phyloP scores from a whole-genome alignment of 2,113 vertebrate genomes.

The Desmodus rotundus region DNA sequence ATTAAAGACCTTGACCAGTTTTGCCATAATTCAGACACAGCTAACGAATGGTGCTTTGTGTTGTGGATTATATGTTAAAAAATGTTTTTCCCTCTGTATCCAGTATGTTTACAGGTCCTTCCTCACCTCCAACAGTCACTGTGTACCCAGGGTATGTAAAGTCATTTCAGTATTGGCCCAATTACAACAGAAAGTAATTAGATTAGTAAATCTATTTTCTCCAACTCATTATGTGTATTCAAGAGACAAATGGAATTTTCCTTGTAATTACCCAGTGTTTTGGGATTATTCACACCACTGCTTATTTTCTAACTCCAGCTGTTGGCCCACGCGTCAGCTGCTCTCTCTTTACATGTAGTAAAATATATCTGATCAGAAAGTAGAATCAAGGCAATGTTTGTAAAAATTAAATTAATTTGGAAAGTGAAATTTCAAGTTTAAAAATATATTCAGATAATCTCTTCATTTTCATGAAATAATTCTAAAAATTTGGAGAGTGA shows the following conservation, averaged over 20 bases:
- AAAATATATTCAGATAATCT: not conserved
- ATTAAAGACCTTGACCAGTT: not conserved
- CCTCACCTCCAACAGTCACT: not conserved
- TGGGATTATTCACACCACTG: not conserved
- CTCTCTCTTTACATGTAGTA: not conserved
- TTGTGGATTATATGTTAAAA: not conserved
- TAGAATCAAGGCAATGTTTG: not conserved
- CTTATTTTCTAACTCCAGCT: not conserved
- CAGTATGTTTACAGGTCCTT: not conserved
- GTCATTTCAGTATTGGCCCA: slow-evolving; percentile 42
- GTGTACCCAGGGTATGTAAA: not conserved
- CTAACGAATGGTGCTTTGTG: not conserved
- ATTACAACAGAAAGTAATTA: slow-evolving; percentile 48
- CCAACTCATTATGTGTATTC: slow-evolving; percentile 7
- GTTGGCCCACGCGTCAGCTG: not conserved
- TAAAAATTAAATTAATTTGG: not conserved
- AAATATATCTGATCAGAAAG: not conserved
- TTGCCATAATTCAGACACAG: not conserved
- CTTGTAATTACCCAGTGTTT: slow-evolving; percentile 34
- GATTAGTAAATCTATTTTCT: slow-evolving; percentile 58
- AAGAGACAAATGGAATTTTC: slow-evolving; percentile 50
- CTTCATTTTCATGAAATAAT: not conserved
- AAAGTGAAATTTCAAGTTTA: not conserved
- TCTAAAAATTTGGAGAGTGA: not conserved
- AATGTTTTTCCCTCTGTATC: not conserved